phyloP scores from a whole-genome alignment of 2,888 invertebrate species.

The Lathronympha strigana region DNA sequence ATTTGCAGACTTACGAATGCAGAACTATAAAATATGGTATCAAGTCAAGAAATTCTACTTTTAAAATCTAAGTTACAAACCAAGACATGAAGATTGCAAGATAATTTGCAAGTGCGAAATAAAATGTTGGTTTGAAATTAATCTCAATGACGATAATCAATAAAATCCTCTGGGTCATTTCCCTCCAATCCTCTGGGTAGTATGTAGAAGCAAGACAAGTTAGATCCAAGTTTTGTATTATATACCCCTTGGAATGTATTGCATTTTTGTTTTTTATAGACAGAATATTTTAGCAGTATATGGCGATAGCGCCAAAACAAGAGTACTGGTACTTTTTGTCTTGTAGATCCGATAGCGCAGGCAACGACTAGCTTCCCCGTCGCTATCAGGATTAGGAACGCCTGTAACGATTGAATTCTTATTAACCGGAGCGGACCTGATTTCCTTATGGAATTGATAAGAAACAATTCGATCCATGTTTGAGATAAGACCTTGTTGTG shows the following conservation, averaged over 20 bases:
- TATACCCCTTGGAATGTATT: background rate
- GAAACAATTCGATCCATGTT: slow-evolving; percentile 41
- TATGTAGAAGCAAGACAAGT: too few species aligned
- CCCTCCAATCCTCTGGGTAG: too few species aligned
- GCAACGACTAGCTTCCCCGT: slow-evolving; percentile 66
- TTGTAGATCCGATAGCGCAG: slow-evolving; percentile 59
- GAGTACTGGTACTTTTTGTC: slow-evolving; percentile 35
- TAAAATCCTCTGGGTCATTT: too few species aligned
- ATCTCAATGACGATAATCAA: too few species aligned
- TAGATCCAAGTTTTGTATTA: too few species aligned
- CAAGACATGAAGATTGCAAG: too few species aligned
- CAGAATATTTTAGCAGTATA: slow-evolving; percentile 10
- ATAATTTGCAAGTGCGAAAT: too few species aligned
- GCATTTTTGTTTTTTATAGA: slow-evolving; percentile 4
- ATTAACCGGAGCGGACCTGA: slow-evolving; percentile 41
- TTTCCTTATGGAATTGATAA: slow-evolving; percentile 41
- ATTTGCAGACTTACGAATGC: background rate
- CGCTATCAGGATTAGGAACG: slow-evolving; percentile 68
- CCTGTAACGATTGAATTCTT: slow-evolving; percentile 48
- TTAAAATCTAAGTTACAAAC: too few species aligned
- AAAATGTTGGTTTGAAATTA: too few species aligned
- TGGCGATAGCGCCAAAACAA: slow-evolving; percentile 1
- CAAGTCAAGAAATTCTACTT: background rate
- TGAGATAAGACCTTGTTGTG: slow-evolving; percentile 39
- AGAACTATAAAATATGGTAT: background rate